Evolutionary conservation across 2,888 invertebrate genomes (phyloP).

Genomic region (Clostera curtula): DNA sequence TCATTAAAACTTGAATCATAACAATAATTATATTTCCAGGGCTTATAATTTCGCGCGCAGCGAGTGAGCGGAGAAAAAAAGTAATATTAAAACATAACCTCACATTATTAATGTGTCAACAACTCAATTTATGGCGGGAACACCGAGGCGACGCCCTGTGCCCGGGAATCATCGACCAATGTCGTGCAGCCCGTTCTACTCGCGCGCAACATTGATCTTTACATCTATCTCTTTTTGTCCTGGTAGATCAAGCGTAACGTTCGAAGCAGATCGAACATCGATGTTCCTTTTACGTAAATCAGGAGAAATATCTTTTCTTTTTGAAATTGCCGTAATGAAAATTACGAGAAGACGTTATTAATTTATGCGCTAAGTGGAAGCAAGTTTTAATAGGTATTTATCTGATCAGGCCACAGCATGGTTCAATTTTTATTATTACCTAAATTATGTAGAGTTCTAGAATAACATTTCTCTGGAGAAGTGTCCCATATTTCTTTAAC

Average conservation of each 20-base stretch:
- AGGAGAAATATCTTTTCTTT: constrained; percentile 25
- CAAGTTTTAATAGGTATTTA: no score
- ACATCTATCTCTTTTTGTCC: constrained; percentile 38
- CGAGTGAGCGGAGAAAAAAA: constrained; percentile 45
- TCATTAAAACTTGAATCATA: constrained; percentile 63
- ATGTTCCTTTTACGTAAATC: constrained; percentile 14
- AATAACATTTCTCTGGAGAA: no score
- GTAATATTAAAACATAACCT: constrained; percentile 69
- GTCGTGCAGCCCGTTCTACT: constrained; percentile 29
- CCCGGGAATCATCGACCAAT: constrained; percentile 55
- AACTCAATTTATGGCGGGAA: constrained; percentile 75
- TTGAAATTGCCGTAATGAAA: constrained; percentile 32
- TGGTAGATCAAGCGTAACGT: constrained; percentile 1
- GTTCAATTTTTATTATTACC: no score
- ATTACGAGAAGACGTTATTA: constrained; percentile 59
- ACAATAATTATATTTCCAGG: constrained; percentile 64
- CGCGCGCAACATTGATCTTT: constrained; percentile 14
- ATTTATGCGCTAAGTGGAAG: constrained; percentile 61
- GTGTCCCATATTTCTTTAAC: no score
- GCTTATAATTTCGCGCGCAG: constrained; percentile 68
- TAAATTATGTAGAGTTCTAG: no score
- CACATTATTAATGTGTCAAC: constrained; percentile 73
- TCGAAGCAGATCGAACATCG: constrained; percentile 7
- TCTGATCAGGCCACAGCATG: no score
- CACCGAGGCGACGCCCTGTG: constrained; percentile 58